Base-by-base conservation (phyloP, 2,888 invertebrate genomes). In the Cephus nigrinus region DNA sequence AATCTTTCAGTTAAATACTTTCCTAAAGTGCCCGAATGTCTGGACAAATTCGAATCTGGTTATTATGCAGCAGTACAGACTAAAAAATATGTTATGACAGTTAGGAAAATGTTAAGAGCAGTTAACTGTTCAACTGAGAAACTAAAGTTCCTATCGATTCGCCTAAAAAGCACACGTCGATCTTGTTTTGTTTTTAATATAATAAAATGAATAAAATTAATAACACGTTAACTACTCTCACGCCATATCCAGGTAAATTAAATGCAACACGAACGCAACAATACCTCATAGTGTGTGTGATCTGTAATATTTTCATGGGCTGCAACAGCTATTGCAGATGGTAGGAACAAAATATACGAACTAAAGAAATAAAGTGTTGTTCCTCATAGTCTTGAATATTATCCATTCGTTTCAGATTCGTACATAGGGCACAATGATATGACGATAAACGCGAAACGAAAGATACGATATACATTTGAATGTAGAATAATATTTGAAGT, bases 261-360 rank as follows among this genome's bases (percentile, higher is more conserved):
- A 36, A 68, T 31, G 55, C 83, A 86, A 87, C 82, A 82, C 85
- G 84, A 86, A 86, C 86, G 81, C 80, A 84, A 82, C 79, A 84
- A 87, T 90, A 90, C 89, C 90, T 90, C 88, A 81, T 80, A 85
- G 81, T 85, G 84, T 40, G 40, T 83, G 85, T 82, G 83, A 85
- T 86, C 84, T 87, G 85, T 87, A 86, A 85, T 86, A 82, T 81
- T 85, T 85, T 88, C 84, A 83, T 83, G 83, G 84, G 80, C 85
- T 83, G 84, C 85, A 81, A 82, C 82, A 79, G 83, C 85, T 88
- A 85, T 83, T 81, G 82, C 72, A 78, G 78, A 77, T 79, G 77
- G 83, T 82, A 79, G 55, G 73, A 76, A 80, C 75, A 79, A 80
- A 55, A 76, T 69, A 36, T 75, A 34, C 71, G 30, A 71, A 71